Conservation (phyloP, 2,888 invertebrate species). For the Cryptops parisi region DNA sequence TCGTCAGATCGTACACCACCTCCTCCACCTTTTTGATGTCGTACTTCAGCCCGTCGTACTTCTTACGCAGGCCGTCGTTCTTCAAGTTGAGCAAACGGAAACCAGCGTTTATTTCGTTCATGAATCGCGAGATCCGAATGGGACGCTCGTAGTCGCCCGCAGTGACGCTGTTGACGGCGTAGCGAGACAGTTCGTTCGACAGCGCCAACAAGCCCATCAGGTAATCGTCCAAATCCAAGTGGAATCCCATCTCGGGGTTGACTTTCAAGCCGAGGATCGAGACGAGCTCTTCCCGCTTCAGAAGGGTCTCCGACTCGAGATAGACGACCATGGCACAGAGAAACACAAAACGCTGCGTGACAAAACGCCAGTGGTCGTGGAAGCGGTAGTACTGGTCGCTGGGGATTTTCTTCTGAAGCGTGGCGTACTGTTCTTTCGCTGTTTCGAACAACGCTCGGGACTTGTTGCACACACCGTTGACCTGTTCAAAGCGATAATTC, state of each 20-base stretch:
- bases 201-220: constrained; percentile 66
- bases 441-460: constrained; percentile 50
- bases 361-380: constrained; percentile 74
- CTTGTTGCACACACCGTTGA: constrained; percentile 25
- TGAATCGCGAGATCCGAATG: constrained; percentile 65
- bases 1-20: constrained; percentile 73
- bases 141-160: constrained; percentile 69
- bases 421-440: constrained; percentile 47
- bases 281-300: constrained; percentile 57
- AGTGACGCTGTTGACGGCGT: constrained; percentile 34
- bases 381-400: constrained; percentile 67
- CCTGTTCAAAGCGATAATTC: constrained; percentile 48
- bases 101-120: constrained; percentile 73
- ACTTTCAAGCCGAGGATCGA: constrained; percentile 58
- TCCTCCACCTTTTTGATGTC: constrained; percentile 90
- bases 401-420: constrained; percentile 51
- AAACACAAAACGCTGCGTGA: constrained; percentile 65
- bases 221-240: constrained; percentile 81
- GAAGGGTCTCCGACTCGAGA: constrained; percentile 59
- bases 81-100: constrained; percentile 79
- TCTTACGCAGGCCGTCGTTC: constrained; percentile 65
- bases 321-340: constrained; percentile 61
- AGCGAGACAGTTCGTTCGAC: constrained; percentile 49
- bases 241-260: constrained; percentile 54
- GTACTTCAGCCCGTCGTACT: constrained; percentile 43